These are phyloP conservation scores for Pristionchus fissidentatus DNA, from an alignment of 2,888 invertebrate species.

Conservation along the genomic window DNA sequence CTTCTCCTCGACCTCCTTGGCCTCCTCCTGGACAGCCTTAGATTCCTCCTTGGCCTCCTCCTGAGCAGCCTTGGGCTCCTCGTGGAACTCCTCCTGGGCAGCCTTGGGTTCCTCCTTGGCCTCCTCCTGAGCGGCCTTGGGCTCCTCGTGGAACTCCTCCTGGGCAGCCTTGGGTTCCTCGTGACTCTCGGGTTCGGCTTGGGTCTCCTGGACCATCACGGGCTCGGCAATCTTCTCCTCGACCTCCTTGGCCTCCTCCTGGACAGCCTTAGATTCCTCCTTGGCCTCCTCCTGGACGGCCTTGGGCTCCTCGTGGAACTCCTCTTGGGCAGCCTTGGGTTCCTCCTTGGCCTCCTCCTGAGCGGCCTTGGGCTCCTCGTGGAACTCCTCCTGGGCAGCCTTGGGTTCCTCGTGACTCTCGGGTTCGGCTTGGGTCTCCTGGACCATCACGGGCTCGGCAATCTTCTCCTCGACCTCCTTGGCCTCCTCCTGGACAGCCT, in stretches of 20 bases:
- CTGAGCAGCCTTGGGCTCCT: not conserved
- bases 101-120: not conserved
- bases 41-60: not conserved
- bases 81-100: not conserved
- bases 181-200: not conserved
- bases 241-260: not conserved
- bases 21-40: not conserved
- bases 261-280: too few relatives aligned
- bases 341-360: slow-evolving; percentile 30
- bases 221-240: slow-evolving; percentile 17
- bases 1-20: slow-evolving; percentile 21
- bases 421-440: not conserved
- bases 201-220: not conserved
- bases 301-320: not conserved
- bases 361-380: not conserved
- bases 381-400: not conserved
- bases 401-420: not conserved
- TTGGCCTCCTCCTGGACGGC: not conserved
- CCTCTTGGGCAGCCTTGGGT: not conserved
- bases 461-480: slow-evolving; percentile 18
- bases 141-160: not conserved
- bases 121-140: not conserved
- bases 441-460: not conserved
- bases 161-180: not conserved
- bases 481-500: slow-evolving; percentile 10